Percentiles rank a stretch among this genome's conserved stretches.
phyloP scores from a whole-genome alignment of 2,113 vertebrate species.

The Cephalophus harveyi region DNA sequence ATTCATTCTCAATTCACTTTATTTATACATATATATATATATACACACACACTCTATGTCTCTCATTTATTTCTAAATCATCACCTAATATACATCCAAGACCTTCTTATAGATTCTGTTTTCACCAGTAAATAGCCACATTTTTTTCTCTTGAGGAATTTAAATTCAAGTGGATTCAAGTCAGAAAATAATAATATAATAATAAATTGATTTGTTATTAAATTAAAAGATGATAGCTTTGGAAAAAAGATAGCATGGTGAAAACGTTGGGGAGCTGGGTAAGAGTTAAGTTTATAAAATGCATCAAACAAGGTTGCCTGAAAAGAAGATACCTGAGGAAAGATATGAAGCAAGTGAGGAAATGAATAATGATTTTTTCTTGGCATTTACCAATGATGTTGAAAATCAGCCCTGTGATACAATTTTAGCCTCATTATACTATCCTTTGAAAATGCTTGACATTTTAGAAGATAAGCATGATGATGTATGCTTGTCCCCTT shows the following conservation, averaged over 20 bases:
- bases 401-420: not conserved
- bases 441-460: not conserved
- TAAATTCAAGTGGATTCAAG: not conserved
- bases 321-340: not conserved
- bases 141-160: not conserved
- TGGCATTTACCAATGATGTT: not conserved
- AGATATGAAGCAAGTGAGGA: not conserved
- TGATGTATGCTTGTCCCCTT: not conserved
- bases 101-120: not conserved
- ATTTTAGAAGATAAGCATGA: not conserved
- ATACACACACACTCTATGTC: not conserved
- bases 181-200: not conserved
- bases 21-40: no score
- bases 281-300: not conserved
- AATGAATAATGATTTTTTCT: not conserved
- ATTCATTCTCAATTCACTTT: not conserved
- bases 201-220: not conserved
- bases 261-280: not conserved
- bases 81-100: not conserved
- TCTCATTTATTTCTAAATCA: not conserved
- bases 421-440: not conserved
- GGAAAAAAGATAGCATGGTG: not conserved
- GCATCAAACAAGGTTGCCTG: not conserved
- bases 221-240: not conserved
- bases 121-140: not conserved